Percentiles rank a stretch among this genome's conserved stretches.
phyloP scores from a whole-genome alignment of 2,113 vertebrate genomes.

The Saguinus imperator region DNA sequence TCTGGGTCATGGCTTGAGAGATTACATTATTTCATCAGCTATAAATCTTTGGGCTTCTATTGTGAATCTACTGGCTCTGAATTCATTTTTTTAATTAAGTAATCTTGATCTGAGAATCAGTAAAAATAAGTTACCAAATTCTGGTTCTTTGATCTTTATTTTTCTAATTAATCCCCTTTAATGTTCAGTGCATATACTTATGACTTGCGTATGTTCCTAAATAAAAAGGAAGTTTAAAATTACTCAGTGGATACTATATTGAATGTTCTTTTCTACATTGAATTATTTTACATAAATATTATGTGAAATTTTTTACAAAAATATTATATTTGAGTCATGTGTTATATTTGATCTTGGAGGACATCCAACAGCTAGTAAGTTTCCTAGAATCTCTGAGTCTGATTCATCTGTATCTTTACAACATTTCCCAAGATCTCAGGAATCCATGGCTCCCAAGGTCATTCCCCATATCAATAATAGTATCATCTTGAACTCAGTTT shows the following conservation, averaged over 20 bases:
- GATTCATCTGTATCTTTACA: not conserved
- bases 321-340: not conserved
- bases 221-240: not conserved
- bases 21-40: constrained; percentile 18
- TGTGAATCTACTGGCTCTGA: not conserved
- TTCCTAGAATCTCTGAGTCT: constrained; percentile 37
- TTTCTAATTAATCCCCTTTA: constrained; percentile 1
- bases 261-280: not conserved
- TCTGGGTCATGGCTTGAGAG: constrained; percentile 16
- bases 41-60: not conserved
- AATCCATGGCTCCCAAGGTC: not conserved
- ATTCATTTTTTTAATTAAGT: constrained; percentile 35
- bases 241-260: not conserved
- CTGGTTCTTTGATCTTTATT: not conserved
- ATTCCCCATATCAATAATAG: not conserved
- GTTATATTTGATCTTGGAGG: constrained; percentile 8
- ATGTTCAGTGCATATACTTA: not conserved
- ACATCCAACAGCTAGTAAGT: not conserved
- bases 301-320: not conserved
- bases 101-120: constrained; percentile 26
- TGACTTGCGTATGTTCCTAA: not conserved
- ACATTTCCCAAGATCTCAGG: not conserved
- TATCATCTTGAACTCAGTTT: constrained; percentile 36
- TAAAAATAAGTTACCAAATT: not conserved
- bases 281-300: constrained; percentile 4